Base-by-base conservation (phyloP, 23 tunicate species). In the Trididemnum clinides region DNA sequence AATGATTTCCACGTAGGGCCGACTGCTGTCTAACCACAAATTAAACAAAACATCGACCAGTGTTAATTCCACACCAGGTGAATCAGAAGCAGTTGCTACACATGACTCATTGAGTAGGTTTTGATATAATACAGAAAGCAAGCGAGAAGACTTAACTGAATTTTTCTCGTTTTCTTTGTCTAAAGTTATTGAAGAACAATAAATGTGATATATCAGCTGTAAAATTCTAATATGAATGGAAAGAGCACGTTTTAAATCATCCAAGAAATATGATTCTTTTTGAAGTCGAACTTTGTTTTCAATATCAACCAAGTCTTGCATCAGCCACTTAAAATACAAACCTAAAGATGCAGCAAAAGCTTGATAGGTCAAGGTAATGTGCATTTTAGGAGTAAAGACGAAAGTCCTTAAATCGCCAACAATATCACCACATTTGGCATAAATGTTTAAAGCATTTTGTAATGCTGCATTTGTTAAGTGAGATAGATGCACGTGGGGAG, bases 1-100 rank as follows among this genome's bases (percentile, higher is more conserved):
- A 73, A 84, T 78, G 54, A 88, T 81, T 34, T 93, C 90, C 38
- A 93, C 28, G 70, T 93, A 93, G 2, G 98, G 93, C 23, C 64
- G 58, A 2, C 84, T 35, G 19, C 94, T 34, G 25, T 93, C 84
- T 15, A 88, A 39, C 98, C 98, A 93, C 23, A 93, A 49, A 32
- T 77, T 77, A n/a, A 88, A 64, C 5, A 93, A 3, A 7, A 80
- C 80, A 84, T 93, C 81, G 10, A 44, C 33, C 10, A 57, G 5
- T n/a, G 64, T 81, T 18, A 78, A 54, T 34, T 30, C 83, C 18
- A 38, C 28, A 7, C n/a, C 10, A 69, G 38, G 64, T 1, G 58
- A 1, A 18, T 29, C 6, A 0, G 37, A n/a, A 4, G 65, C 58
- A 28, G 4, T 22, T 22, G 12, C 10, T 12, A 50, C n/a, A 20